Conservation (phyloP, 2,113 vertebrate species). For the Penelope pileata region DNA sequence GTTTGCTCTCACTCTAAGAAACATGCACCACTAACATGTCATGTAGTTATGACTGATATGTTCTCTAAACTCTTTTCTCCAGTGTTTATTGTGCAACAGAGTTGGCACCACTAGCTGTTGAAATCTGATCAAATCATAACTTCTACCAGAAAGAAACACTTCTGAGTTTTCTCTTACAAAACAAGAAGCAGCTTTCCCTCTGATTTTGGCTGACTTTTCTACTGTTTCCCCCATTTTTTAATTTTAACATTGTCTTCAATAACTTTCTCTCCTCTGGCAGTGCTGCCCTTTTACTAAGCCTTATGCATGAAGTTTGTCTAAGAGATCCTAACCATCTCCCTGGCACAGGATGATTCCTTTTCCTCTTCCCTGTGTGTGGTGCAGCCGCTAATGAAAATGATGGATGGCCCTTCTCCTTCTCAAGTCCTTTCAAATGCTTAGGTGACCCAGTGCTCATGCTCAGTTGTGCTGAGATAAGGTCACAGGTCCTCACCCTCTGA, state of each 20-base stretch:
- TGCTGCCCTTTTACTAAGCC: background rate
- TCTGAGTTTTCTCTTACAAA: background rate
- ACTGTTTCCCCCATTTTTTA: background rate
- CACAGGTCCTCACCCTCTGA: background rate
- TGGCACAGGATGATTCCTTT: background rate
- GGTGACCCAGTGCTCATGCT: background rate
- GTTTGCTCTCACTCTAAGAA: conserved; percentile 47
- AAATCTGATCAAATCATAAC: background rate
- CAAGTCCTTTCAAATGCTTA: background rate
- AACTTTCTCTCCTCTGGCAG: background rate
- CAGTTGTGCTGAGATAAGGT: background rate
- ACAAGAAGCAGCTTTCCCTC: background rate
- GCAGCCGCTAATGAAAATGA: background rate
- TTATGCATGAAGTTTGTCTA: background rate
- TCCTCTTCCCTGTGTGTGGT: rapidly evolving
- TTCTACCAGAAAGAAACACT: background rate
- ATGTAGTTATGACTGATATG: background rate
- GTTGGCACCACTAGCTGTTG: conserved; percentile 42
- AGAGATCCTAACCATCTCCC: background rate
- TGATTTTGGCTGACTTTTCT: background rate
- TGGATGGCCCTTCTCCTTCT: background rate
- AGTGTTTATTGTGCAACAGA: background rate
- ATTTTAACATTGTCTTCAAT: background rate
- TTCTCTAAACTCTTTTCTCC: conserved; percentile 7
- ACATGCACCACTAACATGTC: background rate